Base-by-base conservation (phyloP, 2,888 invertebrate species). In the Eupithecia exiguata region DNA sequence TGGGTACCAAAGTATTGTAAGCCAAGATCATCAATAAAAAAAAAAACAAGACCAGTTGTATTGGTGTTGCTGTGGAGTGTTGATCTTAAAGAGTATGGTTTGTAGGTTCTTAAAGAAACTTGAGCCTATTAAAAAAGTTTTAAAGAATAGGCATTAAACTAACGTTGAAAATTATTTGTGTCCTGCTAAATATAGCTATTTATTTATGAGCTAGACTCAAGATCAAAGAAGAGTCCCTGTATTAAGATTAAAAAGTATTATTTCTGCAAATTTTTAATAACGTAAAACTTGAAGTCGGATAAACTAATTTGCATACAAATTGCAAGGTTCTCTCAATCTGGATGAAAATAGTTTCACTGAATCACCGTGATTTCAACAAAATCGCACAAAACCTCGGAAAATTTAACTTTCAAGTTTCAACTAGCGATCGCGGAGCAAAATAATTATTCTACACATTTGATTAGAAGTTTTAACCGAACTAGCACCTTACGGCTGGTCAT, bases 401-500 rank as follows among this genome's bases (percentile, higher is more conserved):
- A 65, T 70, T 70, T 3, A 53, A 36, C 58, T 21, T 58, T 58
- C 58, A 58, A 58, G 21, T 36, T 58, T 69, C 25, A 35, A 58
- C 58, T 62, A 62, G 62, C 62, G 35, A 62, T 71, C 35, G 49
- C 38, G 1, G 14, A 73, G 71, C 69, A 73, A 71, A 68, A 76
- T 73, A 76, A 76, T 73, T 67, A 72, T 65, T 43, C 68, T 70
- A 70, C 68, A 68, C 75, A 72, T 72, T 72, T 68, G 68, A 75
- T 75, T 70, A 66, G 67, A 70, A 75, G 58, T 72, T 70, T 68
- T 67, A 67, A 46, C 38, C 30, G 61, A 75, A 75, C 70, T 75
- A 72, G 68, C 18, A 70, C 67, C 68, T 70, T 71, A 68, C 61
- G 46, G 62, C 66, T 62, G 49, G 72, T 72, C 18, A 62, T 18